phyloP scores from a whole-genome alignment of 2,888 invertebrate genomes.

The Argyresthia goedartella region DNA sequence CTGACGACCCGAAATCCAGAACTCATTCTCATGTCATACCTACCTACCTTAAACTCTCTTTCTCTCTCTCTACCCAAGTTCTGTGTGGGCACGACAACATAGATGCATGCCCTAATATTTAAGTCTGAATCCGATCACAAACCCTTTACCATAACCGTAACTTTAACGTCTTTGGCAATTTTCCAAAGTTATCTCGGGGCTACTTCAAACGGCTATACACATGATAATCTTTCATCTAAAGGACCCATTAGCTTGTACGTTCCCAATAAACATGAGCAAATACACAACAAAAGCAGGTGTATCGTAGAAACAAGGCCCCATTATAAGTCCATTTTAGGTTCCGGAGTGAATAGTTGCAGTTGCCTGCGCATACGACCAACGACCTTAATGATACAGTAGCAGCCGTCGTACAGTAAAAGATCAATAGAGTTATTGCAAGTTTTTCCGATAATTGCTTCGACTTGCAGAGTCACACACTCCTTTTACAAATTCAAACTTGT shows the following conservation, averaged over 20 bases:
- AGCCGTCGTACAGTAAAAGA: background rate
- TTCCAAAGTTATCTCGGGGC: too few relatives aligned
- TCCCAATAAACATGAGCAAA: conserved; percentile 48
- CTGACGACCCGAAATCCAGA: too few relatives aligned
- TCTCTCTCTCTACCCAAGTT: background rate
- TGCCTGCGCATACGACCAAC: conserved; percentile 15
- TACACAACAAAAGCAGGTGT: conserved; percentile 57
- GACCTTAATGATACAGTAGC: background rate
- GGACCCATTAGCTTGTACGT: conserved; percentile 25
- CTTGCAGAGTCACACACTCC: too few relatives aligned
- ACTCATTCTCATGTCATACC: too few relatives aligned
- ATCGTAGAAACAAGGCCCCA: conserved; percentile 59
- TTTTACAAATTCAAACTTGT: too few relatives aligned
- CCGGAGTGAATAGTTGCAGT: conserved; percentile 49
- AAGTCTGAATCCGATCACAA: background rate
- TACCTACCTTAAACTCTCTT: too few relatives aligned
- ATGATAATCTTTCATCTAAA: conserved; percentile 4
- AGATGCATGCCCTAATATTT: conserved; percentile 1
- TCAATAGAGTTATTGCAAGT: background rate
- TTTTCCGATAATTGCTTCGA: background rate
- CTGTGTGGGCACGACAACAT: conserved; percentile 1
- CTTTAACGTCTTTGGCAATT: conserved; percentile 8
- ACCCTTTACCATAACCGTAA: background rate
- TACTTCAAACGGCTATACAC: too few relatives aligned
- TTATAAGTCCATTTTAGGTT: conserved; percentile 66